These are phyloP conservation scores for Pogonocichla stellata DNA, from an alignment of 2,113 vertebrate species.

Conservation along the genomic window DNA sequence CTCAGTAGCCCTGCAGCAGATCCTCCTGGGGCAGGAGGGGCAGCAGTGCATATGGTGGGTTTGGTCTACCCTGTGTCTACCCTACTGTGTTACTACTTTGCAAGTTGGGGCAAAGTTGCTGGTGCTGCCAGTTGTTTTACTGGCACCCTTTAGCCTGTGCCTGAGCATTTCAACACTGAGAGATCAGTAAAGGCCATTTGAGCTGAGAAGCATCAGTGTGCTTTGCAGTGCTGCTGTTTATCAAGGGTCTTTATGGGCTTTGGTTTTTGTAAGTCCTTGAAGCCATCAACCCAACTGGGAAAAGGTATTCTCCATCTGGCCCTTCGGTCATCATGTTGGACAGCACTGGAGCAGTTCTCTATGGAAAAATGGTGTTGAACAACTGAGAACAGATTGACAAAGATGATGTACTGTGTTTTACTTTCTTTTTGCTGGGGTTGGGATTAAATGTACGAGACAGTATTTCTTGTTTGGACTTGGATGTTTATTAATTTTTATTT, in stretches of 20 bases:
- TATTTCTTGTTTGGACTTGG: no score
- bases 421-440: no score
- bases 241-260: not conserved
- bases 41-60: not conserved
- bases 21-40: not conserved
- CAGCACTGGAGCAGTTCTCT: not conserved
- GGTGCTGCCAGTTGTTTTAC: not conserved
- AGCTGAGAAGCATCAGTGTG: not conserved
- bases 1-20: not conserved
- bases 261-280: not conserved
- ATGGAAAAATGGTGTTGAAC: not conserved
- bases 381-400: not conserved
- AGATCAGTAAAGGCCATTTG: not conserved
- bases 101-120: not conserved
- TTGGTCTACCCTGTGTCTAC: not conserved
- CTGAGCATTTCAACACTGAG: not conserved
- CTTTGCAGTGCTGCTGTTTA: not conserved
- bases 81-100: not conserved
- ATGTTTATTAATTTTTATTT: no score
- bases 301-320: not conserved
- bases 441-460: no score
- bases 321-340: fast-evolving
- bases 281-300: not conserved
- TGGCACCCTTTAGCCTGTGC: not conserved
- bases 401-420: no score